Evolutionary conservation across 2,113 vertebrate species (phyloP), one percentile per base, ranked within the genome.

Genomic region (Dipodomys merriami): DNA sequence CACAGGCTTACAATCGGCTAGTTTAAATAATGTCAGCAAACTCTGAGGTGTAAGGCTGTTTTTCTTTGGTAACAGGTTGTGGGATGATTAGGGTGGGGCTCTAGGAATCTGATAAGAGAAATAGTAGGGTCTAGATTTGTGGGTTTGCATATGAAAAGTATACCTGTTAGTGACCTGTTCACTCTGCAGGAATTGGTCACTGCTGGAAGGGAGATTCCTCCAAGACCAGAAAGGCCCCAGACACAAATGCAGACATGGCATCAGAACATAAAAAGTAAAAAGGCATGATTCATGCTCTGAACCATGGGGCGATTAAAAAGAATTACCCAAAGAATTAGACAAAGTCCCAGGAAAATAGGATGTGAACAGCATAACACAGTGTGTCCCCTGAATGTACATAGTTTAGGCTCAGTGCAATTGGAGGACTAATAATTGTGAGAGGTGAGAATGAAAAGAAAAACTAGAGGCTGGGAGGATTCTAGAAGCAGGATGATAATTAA

Each of bases 251-350:
- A 60, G 30, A 65, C 20, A 77, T 73, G 65, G 12, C 44, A 53
- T 89, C 33, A 53, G 25, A 74, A 83, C 65, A 57, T 4, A 78
- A 39, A 80, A 71, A 46, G 46, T 80, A 69, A 78, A 86, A 86
- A 73, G 33, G 19, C 23, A 22, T 57, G 1, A 57, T 39, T 76
- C 90, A 49, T 27, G 2, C 25, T 49, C 39, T 65, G 5, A 5
- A 33, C 39, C 60, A 79, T 35, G 13, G 29, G 23, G 2, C 46
- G 68, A 74, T n/a, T 18, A 44, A 57, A 82, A 83, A 90, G 30
- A 91, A 68, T 30, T 35, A 73, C 33, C 44, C 11, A 39, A 82
- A 60, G n/a, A 69, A 25, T 27, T 3, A 53, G 68, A 67, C 16
- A n/a, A 39, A 39, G 6, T 39, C 39, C 39, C 39, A 39, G 39